Conservation (phyloP, 1,140 invertebrate species). For the Pseudomyrmex flavicornis region DNA sequence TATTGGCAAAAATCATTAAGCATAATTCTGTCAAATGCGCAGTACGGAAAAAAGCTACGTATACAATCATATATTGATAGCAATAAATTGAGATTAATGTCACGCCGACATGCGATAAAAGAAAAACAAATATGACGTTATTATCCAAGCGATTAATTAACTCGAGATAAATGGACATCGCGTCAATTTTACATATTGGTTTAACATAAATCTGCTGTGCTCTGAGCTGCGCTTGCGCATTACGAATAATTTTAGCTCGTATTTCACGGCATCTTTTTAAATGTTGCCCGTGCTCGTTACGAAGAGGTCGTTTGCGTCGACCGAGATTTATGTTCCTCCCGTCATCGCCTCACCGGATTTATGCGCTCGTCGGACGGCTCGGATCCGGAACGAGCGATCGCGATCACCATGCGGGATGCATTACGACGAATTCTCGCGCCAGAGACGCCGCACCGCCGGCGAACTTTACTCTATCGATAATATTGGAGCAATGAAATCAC, state of each 20-base stretch:
- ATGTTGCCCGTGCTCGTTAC: slow-evolving; percentile 47
- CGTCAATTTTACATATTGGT: slow-evolving; percentile 13
- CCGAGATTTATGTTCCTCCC: slow-evolving; percentile 43
- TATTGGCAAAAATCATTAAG: background rate
- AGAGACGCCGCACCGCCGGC: slow-evolving; percentile 68
- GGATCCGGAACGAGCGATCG: slow-evolving; percentile 17
- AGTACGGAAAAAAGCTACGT: background rate
- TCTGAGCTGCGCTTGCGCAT: background rate
- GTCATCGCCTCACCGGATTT: slow-evolving; percentile 54
- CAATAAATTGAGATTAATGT: slow-evolving; percentile 20
- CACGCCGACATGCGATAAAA: background rate
- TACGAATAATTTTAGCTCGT: slow-evolving; percentile 35
- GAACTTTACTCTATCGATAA: slow-evolving; percentile 82
- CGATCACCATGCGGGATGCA: slow-evolving; percentile 35
- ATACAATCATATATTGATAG: background rate
- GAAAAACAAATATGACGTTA: background rate
- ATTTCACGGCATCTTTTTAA: slow-evolving; percentile 44
- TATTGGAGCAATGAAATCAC: slow-evolving; percentile 86
- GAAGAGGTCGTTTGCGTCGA: slow-evolving; percentile 49
- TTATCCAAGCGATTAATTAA: slow-evolving; percentile 26
- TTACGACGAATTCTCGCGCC: slow-evolving; percentile 64
- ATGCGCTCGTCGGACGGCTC: slow-evolving; percentile 50
- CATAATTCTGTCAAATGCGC: background rate
- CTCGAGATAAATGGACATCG: slow-evolving; percentile 4
- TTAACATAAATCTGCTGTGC: slow-evolving; percentile 32